phyloP scores from a whole-genome alignment of 1,140 invertebrate genomes.

The Drosophila triauraria region DNA sequence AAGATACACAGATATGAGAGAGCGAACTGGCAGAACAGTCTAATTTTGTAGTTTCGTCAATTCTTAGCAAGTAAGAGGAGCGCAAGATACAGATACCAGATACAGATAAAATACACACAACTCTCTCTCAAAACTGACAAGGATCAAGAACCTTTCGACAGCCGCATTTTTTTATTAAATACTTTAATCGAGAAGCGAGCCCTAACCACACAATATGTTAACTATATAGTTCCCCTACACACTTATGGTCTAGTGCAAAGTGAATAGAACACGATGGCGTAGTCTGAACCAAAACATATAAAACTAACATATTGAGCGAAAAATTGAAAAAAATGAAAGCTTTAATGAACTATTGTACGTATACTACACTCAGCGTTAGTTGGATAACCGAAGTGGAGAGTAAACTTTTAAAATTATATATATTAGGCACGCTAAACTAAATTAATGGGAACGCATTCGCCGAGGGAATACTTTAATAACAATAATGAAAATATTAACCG shows the following conservation, averaged over 20 bases:
- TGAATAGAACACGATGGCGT: constrained; percentile 51
- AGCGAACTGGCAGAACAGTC: constrained; percentile 29
- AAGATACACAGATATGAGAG: constrained; percentile 56
- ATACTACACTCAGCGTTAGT: constrained; percentile 65
- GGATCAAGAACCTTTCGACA: constrained; percentile 48
- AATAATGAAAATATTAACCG: constrained; percentile 5
- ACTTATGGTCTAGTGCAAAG: constrained; percentile 47
- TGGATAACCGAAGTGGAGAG: constrained; percentile 34
- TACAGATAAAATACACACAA: constrained; percentile 24
- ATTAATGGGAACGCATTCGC: constrained; percentile 37
- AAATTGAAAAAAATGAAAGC: constrained; percentile 68
- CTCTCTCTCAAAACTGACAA: constrained; percentile 33
- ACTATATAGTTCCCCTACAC: constrained; percentile 58
- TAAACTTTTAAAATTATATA: constrained; percentile 54
- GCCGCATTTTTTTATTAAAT: constrained; percentile 72
- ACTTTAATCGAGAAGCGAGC: constrained; percentile 54
- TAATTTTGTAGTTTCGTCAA: constrained; percentile 79
- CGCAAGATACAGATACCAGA: constrained; percentile 51
- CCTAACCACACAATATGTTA: constrained; percentile 63
- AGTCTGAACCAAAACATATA: constrained; percentile 75
- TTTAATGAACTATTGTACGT: constrained; percentile 75
- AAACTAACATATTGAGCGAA: constrained; percentile 71
- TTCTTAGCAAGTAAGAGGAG: constrained; percentile 73
- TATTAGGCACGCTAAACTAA: constrained; percentile 56
- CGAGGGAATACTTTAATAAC: constrained; percentile 30